Evolutionary conservation across 1,140 invertebrate genomes (phyloP).

Genomic region (Drosophila arizonae): DNA sequence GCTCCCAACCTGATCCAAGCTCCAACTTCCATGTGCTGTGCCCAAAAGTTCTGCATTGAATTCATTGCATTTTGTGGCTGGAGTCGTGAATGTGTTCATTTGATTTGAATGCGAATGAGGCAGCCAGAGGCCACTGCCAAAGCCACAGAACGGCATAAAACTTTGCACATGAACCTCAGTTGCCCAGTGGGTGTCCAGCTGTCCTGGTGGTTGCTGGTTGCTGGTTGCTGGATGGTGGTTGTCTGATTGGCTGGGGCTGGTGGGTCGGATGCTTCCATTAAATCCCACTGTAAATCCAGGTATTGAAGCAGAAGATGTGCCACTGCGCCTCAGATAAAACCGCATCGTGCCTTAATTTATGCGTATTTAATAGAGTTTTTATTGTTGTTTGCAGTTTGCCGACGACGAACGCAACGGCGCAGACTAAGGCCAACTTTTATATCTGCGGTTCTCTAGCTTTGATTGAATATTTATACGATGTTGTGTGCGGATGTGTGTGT

Average conservation of each 20-base stretch:
- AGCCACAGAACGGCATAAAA: slow-evolving; percentile 69
- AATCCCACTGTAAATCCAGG: slow-evolving; percentile 66
- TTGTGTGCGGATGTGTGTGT: background rate
- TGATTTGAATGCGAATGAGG: slow-evolving; percentile 76
- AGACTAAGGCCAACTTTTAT: slow-evolving; percentile 52
- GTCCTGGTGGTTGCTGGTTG: slow-evolving; percentile 4
- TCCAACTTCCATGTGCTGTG: background rate
- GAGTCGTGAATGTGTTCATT: slow-evolving; percentile 68
- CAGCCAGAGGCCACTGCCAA: slow-evolving; percentile 14
- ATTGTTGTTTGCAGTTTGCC: slow-evolving; percentile 76
- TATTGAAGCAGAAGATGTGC: slow-evolving; percentile 21
- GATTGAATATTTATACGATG: slow-evolving; percentile 74
- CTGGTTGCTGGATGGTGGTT: background rate
- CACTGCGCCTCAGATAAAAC: slow-evolving; percentile 1
- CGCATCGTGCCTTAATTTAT: slow-evolving; percentile 62
- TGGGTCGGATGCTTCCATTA: slow-evolving; percentile 36
- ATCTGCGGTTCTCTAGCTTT: slow-evolving; percentile 51
- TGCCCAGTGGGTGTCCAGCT: slow-evolving; percentile 13
- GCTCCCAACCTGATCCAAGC: no score
- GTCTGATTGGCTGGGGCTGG: background rate
- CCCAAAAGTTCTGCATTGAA: slow-evolving; percentile 70
- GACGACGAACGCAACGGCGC: slow-evolving; percentile 13
- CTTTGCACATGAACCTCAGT: slow-evolving; percentile 66
- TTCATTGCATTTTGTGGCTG: slow-evolving; percentile 72
- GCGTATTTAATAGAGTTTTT: slow-evolving; percentile 81